Percentiles rank a stretch among this genome's conserved stretches.
Conservation (phyloP, 2,113 vertebrate genomes). For the Stictonetta naevosa region DNA sequence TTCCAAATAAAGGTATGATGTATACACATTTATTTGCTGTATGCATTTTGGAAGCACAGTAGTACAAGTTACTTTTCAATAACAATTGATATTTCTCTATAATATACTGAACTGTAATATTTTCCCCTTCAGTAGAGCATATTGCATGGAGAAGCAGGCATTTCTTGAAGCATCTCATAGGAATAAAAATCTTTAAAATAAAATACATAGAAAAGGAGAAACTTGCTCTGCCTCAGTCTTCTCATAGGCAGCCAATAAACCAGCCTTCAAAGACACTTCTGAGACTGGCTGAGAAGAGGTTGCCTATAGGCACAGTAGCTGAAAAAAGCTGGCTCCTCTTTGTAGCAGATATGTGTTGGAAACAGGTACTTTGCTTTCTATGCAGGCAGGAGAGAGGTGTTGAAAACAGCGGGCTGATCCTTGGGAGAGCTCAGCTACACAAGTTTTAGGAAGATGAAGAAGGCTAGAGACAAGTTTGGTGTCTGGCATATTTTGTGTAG, state of each 20-base stretch:
- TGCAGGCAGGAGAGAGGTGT: not conserved
- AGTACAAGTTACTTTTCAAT: not conserved
- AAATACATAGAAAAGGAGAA: not conserved
- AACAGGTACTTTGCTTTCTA: not conserved
- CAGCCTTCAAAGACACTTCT: conserved; percentile 28
- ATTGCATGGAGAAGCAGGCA: not conserved
- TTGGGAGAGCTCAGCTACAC: not conserved
- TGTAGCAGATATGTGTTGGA: not conserved
- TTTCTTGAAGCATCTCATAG: not conserved
- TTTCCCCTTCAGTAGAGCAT: not conserved
- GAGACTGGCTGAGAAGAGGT: not conserved
- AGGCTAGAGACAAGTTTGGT: not conserved
- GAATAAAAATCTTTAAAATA: not conserved
- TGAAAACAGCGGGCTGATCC: not conserved
- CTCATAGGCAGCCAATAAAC: not conserved
- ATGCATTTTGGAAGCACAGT: not conserved
- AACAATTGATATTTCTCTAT: not conserved
- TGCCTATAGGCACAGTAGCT: not conserved
- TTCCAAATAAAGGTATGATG: not conserved
- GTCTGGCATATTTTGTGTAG: not conserved
- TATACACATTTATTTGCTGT: not conserved
- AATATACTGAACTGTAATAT: not conserved
- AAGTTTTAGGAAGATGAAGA: not conserved
- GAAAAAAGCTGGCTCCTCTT: not conserved
- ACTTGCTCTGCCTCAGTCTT: not conserved